Conservation (phyloP, 1,140 invertebrate genomes). For the Thaumatotibia leucotreta region DNA sequence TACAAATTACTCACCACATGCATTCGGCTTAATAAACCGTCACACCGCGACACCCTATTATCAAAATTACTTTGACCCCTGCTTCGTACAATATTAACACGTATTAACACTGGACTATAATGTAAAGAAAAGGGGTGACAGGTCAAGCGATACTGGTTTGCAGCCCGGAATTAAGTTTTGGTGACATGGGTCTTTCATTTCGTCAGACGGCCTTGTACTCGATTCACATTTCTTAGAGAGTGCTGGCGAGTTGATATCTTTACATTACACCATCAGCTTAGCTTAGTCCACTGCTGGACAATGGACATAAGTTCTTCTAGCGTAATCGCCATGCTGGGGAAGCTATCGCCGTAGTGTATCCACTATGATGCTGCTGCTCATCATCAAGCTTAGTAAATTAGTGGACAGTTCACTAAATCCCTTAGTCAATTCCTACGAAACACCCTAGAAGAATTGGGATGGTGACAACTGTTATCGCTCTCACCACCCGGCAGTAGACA, state of each 20-base stretch:
- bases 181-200: conserved; percentile 11
- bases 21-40: not conserved
- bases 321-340: too few relatives aligned
- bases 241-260: not conserved
- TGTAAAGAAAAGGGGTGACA: not conserved
- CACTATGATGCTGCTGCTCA: too few relatives aligned
- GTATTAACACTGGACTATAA: not conserved
- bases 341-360: too few relatives aligned
- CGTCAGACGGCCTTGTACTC: not conserved
- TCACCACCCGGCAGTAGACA: too few relatives aligned
- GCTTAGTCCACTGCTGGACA: too few relatives aligned
- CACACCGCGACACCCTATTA: not conserved
- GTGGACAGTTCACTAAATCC: too few relatives aligned
- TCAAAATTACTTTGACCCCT: not conserved
- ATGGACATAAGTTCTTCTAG: too few relatives aligned
- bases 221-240: not conserved
- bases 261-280: too few relatives aligned
- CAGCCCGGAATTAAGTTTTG: conserved; percentile 1
- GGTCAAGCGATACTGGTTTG: not conserved
- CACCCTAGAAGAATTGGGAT: too few relatives aligned
- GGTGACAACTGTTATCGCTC: too few relatives aligned
- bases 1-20: conserved; percentile 3
- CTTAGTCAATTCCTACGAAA: too few relatives aligned
- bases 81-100: not conserved
- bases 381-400: too few relatives aligned